phyloP scores from a whole-genome alignment of 2,113 vertebrate species.

The Ageneiosus marmoratus region DNA sequence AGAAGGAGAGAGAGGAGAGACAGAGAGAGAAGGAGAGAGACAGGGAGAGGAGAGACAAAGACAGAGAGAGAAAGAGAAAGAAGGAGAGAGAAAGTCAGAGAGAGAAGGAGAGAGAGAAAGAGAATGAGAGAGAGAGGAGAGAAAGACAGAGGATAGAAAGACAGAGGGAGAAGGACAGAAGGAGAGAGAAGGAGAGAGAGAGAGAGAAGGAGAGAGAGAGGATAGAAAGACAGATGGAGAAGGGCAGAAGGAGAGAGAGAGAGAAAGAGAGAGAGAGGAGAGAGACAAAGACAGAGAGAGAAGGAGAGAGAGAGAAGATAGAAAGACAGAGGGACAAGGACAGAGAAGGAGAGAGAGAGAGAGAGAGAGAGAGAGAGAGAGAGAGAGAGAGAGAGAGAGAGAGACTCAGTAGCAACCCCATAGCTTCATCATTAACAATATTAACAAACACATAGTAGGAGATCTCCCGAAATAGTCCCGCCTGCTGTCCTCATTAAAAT shows the following conservation, averaged over 20 bases:
- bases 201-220: not conserved
- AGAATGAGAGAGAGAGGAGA: not conserved
- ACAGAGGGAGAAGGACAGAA: not conserved
- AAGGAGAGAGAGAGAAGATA: not conserved
- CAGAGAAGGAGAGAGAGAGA: not conserved
- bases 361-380: slow-evolving; percentile 13
- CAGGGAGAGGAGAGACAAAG: not conserved
- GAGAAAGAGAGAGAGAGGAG: not conserved
- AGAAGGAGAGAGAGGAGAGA: slow-evolving; percentile 1
- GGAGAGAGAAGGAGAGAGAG: too few relatives aligned
- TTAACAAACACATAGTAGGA: slow-evolving; percentile 17
- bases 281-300: slow-evolving; percentile 4
- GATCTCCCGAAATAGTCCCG: slow-evolving; percentile 24
- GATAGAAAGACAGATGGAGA: too few relatives aligned
- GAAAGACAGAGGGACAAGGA: not conserved
- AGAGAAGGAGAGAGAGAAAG: not conserved
- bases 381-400: not conserved
- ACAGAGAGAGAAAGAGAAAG: not conserved
- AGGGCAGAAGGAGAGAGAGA: slow-evolving; percentile 1
- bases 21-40: not conserved
- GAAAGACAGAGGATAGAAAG: not conserved
- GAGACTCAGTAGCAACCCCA: not conserved
- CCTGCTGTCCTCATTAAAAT: slow-evolving; percentile 14
- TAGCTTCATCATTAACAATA: slow-evolving; percentile 21
- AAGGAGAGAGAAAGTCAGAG: not conserved